Base-by-base conservation (phyloP, 2,888 invertebrate species). In the Tolmerus cingulatus region DNA sequence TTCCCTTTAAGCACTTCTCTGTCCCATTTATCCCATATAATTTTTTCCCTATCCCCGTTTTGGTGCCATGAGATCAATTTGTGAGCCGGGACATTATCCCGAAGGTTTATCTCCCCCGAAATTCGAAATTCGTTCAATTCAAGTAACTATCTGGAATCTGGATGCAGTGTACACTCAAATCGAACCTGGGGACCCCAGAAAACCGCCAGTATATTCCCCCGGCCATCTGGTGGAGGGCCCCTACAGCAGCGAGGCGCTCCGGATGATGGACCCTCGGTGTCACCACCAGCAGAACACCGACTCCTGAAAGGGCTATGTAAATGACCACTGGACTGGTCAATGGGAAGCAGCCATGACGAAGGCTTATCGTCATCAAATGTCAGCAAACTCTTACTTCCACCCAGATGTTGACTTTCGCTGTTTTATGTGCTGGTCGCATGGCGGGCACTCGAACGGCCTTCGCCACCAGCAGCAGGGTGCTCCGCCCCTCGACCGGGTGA, bases 301-400 rank as follows among this genome's bases (percentile, higher is more conserved):
- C 46, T 57, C 57, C 23, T 74, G 57, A 57, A 85, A 43, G 86
- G 86, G 34, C 8, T 87, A 88, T 88, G 88, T 79, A 88, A 88
- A 88, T 88, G 86, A 85, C 79, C 85, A 74, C 86, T 74, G 87
- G 82, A 85, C 86, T 86, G 87, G 87, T 88, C 86, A 87, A 87
- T 88, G 85, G 81, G 85, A 57, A 74, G 81, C 86, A 84, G 87
- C 86, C 88, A 88, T 19, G 88, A 76, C 88, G 86, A 87, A 74
- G 81, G 88, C 88, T 88, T 88, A 88, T 88, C 88, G 87, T 55
- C 85, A 88, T 88, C 88, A 88, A 88, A 88, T 87, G 88, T 88
- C 88, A 88, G 78, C 87, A 76, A 81, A 79, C 87, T 84, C 74
- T 19, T 74, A 76, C 76, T 86, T 74, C 85, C 74, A 74, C 37